A percentile compares a stretch with the other conserved stretches of the same genome.
Evolutionary conservation across 92 coral and sea anemone genomes (phyloP).

Genomic region (Metridium senile): DNA sequence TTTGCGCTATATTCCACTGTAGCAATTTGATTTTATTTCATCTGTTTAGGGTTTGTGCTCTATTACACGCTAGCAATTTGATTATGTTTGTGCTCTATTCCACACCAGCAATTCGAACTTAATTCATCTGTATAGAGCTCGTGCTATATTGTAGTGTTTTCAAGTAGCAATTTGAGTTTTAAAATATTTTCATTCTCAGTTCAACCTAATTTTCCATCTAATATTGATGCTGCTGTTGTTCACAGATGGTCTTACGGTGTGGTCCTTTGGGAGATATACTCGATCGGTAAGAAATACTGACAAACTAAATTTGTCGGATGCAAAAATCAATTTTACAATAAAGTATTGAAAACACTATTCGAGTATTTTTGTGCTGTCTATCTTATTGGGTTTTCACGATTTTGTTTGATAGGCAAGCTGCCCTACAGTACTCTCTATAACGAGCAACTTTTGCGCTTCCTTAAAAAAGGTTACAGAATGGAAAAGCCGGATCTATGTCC

Average conservation of each 20-base stretch:
- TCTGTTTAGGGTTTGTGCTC: no score
- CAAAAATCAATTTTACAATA: not conserved
- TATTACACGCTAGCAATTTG: no score
- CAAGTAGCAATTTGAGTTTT: no score
- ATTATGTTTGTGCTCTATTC: no score
- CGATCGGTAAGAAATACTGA: not conserved
- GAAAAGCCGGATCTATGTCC: slow-evolving; percentile 18
- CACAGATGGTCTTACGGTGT: not conserved
- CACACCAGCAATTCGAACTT: no score
- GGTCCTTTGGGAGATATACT: not conserved
- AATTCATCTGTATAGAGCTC: no score
- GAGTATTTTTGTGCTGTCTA: not conserved
- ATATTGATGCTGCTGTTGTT: no score
- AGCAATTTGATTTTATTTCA: no score
- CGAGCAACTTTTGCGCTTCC: not conserved
- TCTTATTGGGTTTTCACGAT: not conserved
- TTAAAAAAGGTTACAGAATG: slow-evolving; percentile 19
- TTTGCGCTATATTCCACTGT: no score
- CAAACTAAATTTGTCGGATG: no score
- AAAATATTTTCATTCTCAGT: no score
- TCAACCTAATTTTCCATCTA: not conserved
- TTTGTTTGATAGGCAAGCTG: not conserved
- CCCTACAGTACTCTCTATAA: not conserved
- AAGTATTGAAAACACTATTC: not conserved
- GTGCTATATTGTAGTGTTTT: no score